Conservation (phyloP, 1,140 invertebrate species). For the Eriosoma lanigerum region DNA sequence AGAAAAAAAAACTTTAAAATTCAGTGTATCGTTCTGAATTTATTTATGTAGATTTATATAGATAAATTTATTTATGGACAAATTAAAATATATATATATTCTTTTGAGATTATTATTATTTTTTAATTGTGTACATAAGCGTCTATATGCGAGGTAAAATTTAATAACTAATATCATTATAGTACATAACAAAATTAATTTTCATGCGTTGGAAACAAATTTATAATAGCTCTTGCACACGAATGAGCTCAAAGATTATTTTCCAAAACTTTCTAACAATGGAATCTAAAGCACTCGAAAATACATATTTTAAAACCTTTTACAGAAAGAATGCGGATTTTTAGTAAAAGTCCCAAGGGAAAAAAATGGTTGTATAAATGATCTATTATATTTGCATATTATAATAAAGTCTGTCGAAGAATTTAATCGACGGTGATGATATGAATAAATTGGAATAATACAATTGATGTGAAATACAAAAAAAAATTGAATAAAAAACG, state of each 20-base stretch:
- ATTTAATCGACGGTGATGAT: slow-evolving; percentile 35
- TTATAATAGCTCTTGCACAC: background rate
- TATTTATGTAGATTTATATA: too few species aligned
- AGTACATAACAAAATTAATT: background rate
- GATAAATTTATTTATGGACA: background rate
- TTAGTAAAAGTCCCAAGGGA: background rate
- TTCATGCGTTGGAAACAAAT: background rate
- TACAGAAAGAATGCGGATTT: slow-evolving; percentile 10
- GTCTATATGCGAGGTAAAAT: background rate
- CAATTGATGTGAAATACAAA: background rate
- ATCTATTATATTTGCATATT: slow-evolving; percentile 46
- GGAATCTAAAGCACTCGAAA: slow-evolving; percentile 5
- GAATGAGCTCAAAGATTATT: background rate
- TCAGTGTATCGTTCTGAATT: too few species aligned
- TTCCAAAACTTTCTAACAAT: background rate
- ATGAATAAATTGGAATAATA: slow-evolving; percentile 1
- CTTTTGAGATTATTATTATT: background rate
- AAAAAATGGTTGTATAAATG: slow-evolving; percentile 18
- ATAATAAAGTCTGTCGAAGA: slow-evolving; percentile 40
- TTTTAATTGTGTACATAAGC: background rate
- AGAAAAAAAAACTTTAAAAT: too few species aligned
- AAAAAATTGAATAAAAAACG: background rate
- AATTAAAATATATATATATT: too few species aligned
- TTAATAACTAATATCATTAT: background rate
- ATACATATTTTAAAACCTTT: slow-evolving; percentile 32